A percentile compares a stretch with the other conserved stretches of the same genome.
These are phyloP conservation scores for Drosophila tanythrix DNA, from an alignment of 2,888 invertebrate genomes.

Conservation along the genomic window DNA sequence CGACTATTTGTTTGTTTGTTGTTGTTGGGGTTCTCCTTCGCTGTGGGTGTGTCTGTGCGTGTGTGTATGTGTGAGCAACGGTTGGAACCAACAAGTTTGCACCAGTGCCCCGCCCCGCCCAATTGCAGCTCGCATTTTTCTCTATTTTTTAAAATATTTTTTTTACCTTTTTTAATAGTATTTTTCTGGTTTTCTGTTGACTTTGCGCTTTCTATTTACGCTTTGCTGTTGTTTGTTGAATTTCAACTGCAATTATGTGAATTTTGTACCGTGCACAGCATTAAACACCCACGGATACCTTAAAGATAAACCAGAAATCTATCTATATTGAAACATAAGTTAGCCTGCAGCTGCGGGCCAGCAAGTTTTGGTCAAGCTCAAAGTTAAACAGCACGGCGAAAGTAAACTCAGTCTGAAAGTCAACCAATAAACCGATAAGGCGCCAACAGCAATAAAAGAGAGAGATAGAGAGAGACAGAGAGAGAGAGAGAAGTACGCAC, in stretches of 20 bases:
- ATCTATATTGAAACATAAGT: slow-evolving; percentile 29
- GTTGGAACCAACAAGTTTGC: slow-evolving; percentile 31
- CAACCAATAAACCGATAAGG: slow-evolving; percentile 27
- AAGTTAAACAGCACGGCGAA: slow-evolving; percentile 64
- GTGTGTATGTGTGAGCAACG: slow-evolving; percentile 29
- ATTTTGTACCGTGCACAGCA: slow-evolving; percentile 79
- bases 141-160: slow-evolving; percentile 4
- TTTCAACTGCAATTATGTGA: slow-evolving; percentile 79
- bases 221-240: slow-evolving; percentile 77
- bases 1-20: slow-evolving; percentile 68
- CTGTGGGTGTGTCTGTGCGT: slow-evolving; percentile 8
- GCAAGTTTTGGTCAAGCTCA: slow-evolving; percentile 54
- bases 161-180: slow-evolving; percentile 8
- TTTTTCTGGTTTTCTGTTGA: slow-evolving; percentile 67
- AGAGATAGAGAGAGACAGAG: background rate
- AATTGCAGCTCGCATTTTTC: slow-evolving; percentile 44
- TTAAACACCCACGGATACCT: slow-evolving; percentile 55
- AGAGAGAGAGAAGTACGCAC: background rate
- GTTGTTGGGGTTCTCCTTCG: slow-evolving; percentile 21
- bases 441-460: background rate
- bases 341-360: slow-evolving; percentile 30
- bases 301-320: slow-evolving; percentile 32
- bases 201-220: slow-evolving; percentile 81
- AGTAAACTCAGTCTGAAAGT: slow-evolving; percentile 57
- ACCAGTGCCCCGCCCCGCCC: slow-evolving; percentile 22